These are phyloP conservation scores for Ellobius talpinus DNA, from an alignment of 2,113 vertebrate genomes.

Conservation along the genomic window DNA sequence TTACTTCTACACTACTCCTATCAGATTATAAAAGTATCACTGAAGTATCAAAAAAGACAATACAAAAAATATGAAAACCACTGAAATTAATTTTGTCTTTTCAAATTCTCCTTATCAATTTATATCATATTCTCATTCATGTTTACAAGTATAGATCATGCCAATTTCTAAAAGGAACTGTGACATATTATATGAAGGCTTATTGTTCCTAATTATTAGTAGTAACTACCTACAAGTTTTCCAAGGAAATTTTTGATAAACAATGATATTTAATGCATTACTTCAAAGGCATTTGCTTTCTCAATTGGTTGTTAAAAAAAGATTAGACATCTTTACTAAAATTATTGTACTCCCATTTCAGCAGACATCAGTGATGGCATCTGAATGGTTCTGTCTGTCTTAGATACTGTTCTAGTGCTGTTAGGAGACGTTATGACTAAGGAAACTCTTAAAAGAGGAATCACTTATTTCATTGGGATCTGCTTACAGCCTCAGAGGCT, in stretches of 20 bases:
- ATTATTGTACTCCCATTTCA: neutral
- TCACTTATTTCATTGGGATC: neutral
- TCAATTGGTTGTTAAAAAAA: neutral
- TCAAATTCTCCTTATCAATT: neutral
- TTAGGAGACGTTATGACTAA: neutral
- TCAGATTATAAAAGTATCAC: neutral
- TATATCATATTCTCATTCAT: neutral
- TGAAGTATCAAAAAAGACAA: neutral
- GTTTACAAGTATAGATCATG: neutral
- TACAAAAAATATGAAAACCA: neutral
- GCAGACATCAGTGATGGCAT: neutral
- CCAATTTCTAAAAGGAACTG: neutral
- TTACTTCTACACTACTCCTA: neutral
- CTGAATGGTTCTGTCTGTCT: neutral
- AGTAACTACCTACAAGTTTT: slow-evolving; percentile 4
- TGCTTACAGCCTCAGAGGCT: neutral
- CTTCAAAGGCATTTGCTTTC: neutral
- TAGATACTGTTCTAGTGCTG: neutral
- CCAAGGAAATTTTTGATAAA: neutral
- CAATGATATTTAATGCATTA: neutral
- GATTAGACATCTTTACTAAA: neutral
- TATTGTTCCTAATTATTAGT: neutral
- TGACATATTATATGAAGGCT: neutral
- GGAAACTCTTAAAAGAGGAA: neutral
- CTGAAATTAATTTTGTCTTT: neutral